Percentiles rank a stretch among this genome's conserved stretches.
These are phyloP conservation scores for Seriola rivoliana DNA, from an alignment of 2,113 vertebrate genomes.

Conservation along the genomic window DNA sequence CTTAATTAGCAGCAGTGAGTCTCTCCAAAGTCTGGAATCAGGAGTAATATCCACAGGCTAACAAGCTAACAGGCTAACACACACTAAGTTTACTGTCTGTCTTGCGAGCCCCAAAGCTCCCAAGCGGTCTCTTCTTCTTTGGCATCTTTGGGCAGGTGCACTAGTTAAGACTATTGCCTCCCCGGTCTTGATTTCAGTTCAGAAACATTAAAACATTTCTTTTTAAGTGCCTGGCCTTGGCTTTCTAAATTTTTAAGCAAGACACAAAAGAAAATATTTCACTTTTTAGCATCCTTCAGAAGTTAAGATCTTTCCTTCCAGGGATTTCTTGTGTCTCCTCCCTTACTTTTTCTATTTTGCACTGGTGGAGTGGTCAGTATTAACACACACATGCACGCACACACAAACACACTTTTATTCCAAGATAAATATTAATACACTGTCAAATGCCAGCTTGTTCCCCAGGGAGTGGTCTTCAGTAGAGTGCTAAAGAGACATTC, in stretches of 20 bases:
- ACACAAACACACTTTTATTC: background rate
- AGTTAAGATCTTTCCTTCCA: background rate
- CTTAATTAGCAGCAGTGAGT: background rate
- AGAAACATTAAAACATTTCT: background rate
- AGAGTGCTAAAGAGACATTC: background rate
- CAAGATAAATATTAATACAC: background rate
- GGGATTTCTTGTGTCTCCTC: background rate
- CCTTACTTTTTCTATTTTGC: background rate
- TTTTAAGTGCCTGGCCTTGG: background rate
- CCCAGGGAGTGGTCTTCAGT: background rate
- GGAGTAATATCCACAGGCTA: background rate
- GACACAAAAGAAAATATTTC: background rate
- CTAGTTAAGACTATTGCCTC: background rate
- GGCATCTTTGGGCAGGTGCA: too few relatives aligned
- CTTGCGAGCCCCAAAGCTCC: background rate
- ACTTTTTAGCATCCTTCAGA: background rate
- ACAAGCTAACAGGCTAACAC: background rate
- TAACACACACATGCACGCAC: background rate
- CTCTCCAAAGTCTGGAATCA: background rate
- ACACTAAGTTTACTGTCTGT: background rate
- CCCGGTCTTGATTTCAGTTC: background rate
- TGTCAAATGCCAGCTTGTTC: conserved; percentile 3
- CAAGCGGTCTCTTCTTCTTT: background rate
- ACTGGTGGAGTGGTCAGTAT: background rate
- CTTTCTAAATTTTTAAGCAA: background rate